phyloP scores from a whole-genome alignment of 2,113 vertebrate species.

The Microtus oregoni region DNA sequence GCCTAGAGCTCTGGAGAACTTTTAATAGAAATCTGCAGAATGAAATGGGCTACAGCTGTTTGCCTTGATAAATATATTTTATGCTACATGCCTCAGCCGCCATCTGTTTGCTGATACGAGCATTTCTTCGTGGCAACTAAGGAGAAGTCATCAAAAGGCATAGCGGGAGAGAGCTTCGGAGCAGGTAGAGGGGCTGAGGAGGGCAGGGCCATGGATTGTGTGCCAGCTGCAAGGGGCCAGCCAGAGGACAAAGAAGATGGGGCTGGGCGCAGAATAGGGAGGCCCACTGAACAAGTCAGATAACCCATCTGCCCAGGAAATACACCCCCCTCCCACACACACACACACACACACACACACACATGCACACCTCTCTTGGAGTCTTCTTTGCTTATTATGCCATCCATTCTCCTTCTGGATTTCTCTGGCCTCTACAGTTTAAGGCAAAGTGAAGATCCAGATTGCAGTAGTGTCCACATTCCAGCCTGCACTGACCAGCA shows the following conservation, averaged over 20 bases:
- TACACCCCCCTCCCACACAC: accelerated
- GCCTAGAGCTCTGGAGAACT: conserved; percentile 88
- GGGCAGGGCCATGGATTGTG: conserved; percentile 51
- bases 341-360: too few species aligned
- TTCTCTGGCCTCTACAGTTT: background rate
- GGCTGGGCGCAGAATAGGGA: accelerated
- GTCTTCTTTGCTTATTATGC: too few species aligned
- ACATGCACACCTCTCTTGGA: too few species aligned
- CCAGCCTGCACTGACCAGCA: background rate
- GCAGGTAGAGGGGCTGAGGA: conserved; percentile 82
- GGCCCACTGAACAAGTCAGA: accelerated
- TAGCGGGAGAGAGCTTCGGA: conserved; percentile 72
- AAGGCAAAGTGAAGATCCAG: background rate
- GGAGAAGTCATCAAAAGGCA: conserved; percentile 87
- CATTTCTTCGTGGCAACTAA: conserved; percentile 86
- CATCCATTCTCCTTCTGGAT: background rate
- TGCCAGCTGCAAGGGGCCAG: background rate
- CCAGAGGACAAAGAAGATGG: background rate
- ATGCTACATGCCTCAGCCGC: conserved; percentile 89
- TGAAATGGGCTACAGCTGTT: conserved; percentile 91
- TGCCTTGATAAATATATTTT: conserved; percentile 92
- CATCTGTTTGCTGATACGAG: conserved; percentile 91
- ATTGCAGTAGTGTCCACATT: accelerated
- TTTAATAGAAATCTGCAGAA: conserved; percentile 90
- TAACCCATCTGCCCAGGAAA: accelerated